Base-by-base conservation (phyloP, 53 echinoderm and acorn worm genomes). In the Hippasteria phrygiana region DNA sequence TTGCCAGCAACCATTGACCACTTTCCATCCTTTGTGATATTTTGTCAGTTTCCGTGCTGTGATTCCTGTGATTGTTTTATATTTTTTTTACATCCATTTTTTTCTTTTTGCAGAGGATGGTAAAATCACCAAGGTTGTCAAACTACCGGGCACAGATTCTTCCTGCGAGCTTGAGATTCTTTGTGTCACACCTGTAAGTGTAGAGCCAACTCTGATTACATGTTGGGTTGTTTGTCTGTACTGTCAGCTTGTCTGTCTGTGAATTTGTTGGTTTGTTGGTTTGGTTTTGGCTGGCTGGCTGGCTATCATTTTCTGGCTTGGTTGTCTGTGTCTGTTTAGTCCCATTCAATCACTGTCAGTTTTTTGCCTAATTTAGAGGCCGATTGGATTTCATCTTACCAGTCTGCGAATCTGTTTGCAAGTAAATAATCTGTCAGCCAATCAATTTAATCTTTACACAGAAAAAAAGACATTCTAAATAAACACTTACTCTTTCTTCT, bases 101-200 rank as follows among this genome's bases (percentile, higher is more conserved):
- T 38, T 71, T 88, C 33, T 67, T 27, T 78, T 63, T 82, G 46
- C 88, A 97, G 98, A 94, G 67, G 88, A 92, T 87, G 98, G 98
- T 2, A 95, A 95, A 59, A 91, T 97, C 87, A 91, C 90, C 73
- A 97, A 97, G 74, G 66, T 97, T 32, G 88, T 95, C 22, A 89
- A 70, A 43, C 45, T 95, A 14, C 92, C 93, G 36, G 95, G 91
- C 13, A 77, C 70, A 17, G 86, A 88, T 62, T 89, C 92, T 50
- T 80, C 95, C 59, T 97, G 98, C 72, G 91, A 94, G 73, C 45
- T 95, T 65, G 98, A 97, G 79, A 93, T 95, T 43, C 88, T 97
- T 43, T 94, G 95, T 87, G 95, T 95, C 12, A 93, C 95, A 54
- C 96, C 96, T 32, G 96, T 96, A 87, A 96, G 95, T 93, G 78